Percentiles rank a stretch among this genome's conserved stretches.
phyloP scores from a whole-genome alignment of 2,113 vertebrate species.

The Mionectes macconnelli region DNA sequence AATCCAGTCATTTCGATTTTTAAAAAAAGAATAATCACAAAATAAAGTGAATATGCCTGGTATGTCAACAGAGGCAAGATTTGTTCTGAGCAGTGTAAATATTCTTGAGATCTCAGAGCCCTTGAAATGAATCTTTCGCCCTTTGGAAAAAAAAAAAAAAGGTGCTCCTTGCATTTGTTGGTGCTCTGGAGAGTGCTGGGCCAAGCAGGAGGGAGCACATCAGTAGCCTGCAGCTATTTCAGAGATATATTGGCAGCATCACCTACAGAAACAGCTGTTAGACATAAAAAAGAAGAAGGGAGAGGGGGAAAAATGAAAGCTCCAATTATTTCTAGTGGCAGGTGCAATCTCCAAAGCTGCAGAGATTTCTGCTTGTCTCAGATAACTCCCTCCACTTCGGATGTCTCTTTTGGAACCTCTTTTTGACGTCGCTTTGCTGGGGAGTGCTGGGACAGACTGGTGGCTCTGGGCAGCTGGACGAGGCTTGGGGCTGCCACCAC shows the following conservation, averaged over 20 bases:
- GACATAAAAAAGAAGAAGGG: not conserved
- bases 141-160: not conserved
- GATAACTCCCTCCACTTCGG: not conserved
- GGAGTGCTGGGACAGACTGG: not conserved
- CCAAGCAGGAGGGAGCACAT: not conserved
- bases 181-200: not conserved
- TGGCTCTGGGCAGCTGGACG: not conserved
- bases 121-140: conserved; percentile 10
- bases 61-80: not conserved
- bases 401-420: not conserved
- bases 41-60: not conserved
- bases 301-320: not conserved
- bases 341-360: conserved; percentile 37
- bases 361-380: not conserved
- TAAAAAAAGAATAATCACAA: not conserved
- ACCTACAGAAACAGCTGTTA: not conserved
- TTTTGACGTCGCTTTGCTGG: not conserved
- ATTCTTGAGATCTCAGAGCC: not conserved
- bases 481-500: not conserved
- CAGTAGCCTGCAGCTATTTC: not conserved
- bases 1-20: not conserved
- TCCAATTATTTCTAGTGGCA: not conserved
- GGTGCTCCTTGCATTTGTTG: not conserved
- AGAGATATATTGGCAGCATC: not conserved
- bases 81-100: conserved; percentile 23